A percentile compares a stretch with the other conserved stretches of the same genome.
Conservation (phyloP, 2,797 vertebrate genomes). For the Parambassis ranga region DNA sequence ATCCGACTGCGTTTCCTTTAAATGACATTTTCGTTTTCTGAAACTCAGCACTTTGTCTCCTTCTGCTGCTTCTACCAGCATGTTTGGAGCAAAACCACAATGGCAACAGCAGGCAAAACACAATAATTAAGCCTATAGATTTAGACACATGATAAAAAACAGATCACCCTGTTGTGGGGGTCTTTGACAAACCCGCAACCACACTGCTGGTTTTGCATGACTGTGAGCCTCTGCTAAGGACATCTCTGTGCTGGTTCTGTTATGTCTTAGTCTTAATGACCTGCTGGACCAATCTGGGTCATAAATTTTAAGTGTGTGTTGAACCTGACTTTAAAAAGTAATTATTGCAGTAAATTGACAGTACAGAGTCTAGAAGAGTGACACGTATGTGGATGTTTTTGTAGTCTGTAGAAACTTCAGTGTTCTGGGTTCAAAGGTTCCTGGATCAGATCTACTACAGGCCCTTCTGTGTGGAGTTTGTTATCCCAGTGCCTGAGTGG, state of each 20-base stretch:
- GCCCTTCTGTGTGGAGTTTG: too few species aligned
- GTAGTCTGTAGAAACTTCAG: too few species aligned
- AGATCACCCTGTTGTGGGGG: slow-evolving; percentile 58
- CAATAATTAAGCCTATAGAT: slow-evolving; percentile 60
- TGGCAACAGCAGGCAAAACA: slow-evolving; percentile 38
- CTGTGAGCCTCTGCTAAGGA: slow-evolving; percentile 26
- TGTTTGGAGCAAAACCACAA: slow-evolving; percentile 54
- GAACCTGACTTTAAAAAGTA: background rate
- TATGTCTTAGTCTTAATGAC: too few species aligned
- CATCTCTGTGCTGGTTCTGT: background rate
- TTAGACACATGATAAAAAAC: slow-evolving; percentile 67
- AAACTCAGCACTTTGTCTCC: slow-evolving; percentile 51
- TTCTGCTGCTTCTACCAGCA: slow-evolving; percentile 32
- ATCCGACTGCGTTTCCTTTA: slow-evolving; percentile 41
- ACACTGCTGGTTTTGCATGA: slow-evolving; percentile 45
- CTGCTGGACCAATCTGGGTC: too few species aligned
- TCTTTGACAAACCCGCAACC: slow-evolving; percentile 59
- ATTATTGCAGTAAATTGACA: background rate
- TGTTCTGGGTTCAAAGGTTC: too few species aligned
- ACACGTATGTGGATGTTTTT: too few species aligned
- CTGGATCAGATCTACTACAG: too few species aligned
- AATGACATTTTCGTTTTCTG: slow-evolving; percentile 59
- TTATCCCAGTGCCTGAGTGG: too few species aligned
- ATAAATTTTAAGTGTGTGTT: background rate
- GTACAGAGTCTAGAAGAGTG: too few species aligned